Evolutionary conservation across 2,797 vertebrate species (phyloP).

Genomic region (Rhincodon typus): DNA sequence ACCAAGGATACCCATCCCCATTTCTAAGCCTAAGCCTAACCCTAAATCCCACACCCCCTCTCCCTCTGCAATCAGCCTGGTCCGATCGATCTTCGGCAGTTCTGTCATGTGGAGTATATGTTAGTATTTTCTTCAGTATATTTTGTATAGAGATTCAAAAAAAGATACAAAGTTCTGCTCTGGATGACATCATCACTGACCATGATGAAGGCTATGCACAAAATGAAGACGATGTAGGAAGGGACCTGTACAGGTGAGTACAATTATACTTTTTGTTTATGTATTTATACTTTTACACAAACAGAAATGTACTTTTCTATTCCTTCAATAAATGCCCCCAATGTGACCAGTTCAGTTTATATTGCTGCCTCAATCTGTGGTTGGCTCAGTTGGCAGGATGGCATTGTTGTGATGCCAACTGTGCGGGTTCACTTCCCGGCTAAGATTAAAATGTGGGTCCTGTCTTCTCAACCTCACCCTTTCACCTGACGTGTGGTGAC

Average conservation of each 20-base stretch:
- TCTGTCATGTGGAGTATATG: background rate
- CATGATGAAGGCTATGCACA: constrained; percentile 55
- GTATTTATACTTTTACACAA: background rate
- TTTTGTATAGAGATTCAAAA: background rate
- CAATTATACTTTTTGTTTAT: background rate
- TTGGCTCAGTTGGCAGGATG: background rate
- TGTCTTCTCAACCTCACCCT: too few relatives aligned
- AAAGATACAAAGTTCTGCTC: too few relatives aligned
- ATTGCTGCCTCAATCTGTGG: background rate
- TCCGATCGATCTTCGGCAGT: too few relatives aligned
- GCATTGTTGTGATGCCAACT: too few relatives aligned
- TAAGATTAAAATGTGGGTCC: too few relatives aligned
- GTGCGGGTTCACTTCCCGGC: too few relatives aligned
- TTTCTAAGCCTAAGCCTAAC: too few relatives aligned
- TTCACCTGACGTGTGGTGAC: too few relatives aligned
- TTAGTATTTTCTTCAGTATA: background rate
- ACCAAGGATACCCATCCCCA: too few relatives aligned
- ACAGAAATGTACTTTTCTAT: background rate
- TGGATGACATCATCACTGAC: too few relatives aligned
- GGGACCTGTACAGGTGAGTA: constrained; percentile 64
- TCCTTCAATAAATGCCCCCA: background rate
- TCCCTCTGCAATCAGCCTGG: too few relatives aligned
- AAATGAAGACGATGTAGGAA: constrained; percentile 67
- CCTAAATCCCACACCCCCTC: too few relatives aligned
- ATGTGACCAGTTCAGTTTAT: background rate